A percentile compares a stretch with the other conserved stretches of the same genome.
Conservation (phyloP, 2,113 vertebrate genomes). For the Ptychochromis oligacanthus region DNA sequence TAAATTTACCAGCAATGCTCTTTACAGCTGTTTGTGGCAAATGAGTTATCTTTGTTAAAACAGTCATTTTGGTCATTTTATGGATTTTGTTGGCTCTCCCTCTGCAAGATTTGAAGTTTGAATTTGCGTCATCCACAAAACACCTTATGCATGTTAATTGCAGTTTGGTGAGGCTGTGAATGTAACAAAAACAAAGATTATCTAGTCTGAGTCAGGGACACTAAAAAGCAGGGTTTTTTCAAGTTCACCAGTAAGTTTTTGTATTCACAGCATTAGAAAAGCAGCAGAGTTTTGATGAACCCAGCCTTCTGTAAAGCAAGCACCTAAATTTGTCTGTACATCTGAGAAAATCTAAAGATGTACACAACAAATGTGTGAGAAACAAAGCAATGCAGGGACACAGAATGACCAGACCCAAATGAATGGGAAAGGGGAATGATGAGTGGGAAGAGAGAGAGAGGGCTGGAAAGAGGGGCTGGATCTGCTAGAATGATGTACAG, state of each 20-base stretch:
- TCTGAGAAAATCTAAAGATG: not conserved
- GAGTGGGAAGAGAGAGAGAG: slow-evolving; percentile 34
- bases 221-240: not conserved
- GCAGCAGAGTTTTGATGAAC: not conserved
- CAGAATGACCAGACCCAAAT: slow-evolving; percentile 14
- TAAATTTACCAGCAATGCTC: slow-evolving; percentile 13
- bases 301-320: not conserved
- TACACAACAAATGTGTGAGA: slow-evolving; percentile 51
- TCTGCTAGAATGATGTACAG: slow-evolving; percentile 25
- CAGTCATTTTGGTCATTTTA: not conserved
- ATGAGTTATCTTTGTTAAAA: not conserved
- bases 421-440: slow-evolving; percentile 33
- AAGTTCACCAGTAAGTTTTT: not conserved
- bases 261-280: not conserved
- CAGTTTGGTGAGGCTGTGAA: not conserved
- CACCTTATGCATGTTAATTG: not conserved
- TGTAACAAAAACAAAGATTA: not conserved
- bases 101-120: not conserved
- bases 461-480: slow-evolving; percentile 59
- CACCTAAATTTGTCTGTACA: not conserved
- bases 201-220: not conserved
- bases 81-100: not conserved
- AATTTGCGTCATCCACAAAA: not conserved
- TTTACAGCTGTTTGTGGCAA: slow-evolving; percentile 41
- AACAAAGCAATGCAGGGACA: not conserved